Percentiles rank a stretch among this genome's conserved stretches.
These are phyloP conservation scores for Dasyprocta punctata DNA, from an alignment of 2,113 vertebrate genomes.

Conservation along the genomic window DNA sequence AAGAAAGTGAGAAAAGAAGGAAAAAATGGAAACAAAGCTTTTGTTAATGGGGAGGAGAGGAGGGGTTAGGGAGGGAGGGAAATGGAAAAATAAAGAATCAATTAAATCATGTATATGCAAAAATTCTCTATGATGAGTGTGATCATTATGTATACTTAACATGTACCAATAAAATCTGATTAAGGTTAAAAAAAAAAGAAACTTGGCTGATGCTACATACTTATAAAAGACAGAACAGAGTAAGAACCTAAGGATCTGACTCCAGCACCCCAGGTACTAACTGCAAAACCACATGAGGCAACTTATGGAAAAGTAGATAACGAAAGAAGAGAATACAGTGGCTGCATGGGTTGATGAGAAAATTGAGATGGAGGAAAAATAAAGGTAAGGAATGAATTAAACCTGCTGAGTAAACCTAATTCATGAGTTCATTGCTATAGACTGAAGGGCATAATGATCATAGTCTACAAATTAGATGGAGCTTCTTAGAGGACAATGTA, in stretches of 20 bases:
- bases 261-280: neutral
- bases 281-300: fast-evolving
- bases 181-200: neutral
- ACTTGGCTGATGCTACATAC: neutral
- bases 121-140: neutral
- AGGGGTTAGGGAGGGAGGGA: neutral
- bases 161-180: neutral
- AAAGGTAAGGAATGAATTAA: neutral
- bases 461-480: neutral
- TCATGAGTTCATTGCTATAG: neutral
- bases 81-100: neutral
- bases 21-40: neutral
- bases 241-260: neutral
- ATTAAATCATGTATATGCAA: neutral
- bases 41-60: neutral
- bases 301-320: neutral
- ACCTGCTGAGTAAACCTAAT: neutral
- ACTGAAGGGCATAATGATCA: neutral
- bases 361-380: neutral
- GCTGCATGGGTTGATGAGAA: neutral
- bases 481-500: neutral
- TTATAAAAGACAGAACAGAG: neutral
- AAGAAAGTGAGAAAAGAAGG: neutral
- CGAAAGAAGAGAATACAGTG: neutral
- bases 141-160: neutral